Conservation (phyloP, 2,113 vertebrate species). For the Lepus timidus region DNA sequence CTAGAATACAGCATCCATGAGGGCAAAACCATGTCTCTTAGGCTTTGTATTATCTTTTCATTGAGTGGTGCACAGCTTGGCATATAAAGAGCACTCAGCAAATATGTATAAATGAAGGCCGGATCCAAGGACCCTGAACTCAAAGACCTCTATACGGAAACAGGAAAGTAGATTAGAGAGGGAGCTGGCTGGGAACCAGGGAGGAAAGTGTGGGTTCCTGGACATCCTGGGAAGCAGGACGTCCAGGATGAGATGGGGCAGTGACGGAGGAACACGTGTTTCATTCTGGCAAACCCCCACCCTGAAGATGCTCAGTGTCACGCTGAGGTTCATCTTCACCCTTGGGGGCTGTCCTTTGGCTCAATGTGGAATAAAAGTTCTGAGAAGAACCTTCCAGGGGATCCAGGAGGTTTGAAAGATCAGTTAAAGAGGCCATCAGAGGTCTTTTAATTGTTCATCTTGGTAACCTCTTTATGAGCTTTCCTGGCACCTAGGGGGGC, state of each 20-base stretch:
- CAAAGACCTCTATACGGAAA: neutral
- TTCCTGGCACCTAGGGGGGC: neutral
- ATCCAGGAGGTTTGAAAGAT: slow-evolving; percentile 65
- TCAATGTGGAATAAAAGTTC: slow-evolving; percentile 8
- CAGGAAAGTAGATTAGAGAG: neutral
- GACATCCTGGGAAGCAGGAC: too few species aligned
- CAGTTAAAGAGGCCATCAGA: neutral
- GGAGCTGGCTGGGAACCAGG: neutral
- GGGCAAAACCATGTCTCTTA: neutral
- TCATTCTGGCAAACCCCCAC: neutral
- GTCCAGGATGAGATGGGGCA: neutral
- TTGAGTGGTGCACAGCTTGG: neutral
- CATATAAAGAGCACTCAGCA: neutral
- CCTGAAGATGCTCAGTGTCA: neutral
- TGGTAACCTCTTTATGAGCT: neutral
- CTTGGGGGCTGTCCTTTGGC: neutral
- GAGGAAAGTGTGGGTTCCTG: neutral
- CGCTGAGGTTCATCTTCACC: neutral
- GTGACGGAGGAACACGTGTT: neutral
- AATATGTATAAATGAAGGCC: neutral
- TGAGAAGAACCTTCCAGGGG: slow-evolving; percentile 28
- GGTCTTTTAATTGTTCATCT: slow-evolving; percentile 4
- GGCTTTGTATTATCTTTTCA: neutral
- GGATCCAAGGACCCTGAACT: neutral
- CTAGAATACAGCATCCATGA: neutral